A percentile compares a stretch with the other conserved stretches of the same genome.
phyloP scores from a whole-genome alignment of 2,113 vertebrate species.

The Plectropomus leopardus region DNA sequence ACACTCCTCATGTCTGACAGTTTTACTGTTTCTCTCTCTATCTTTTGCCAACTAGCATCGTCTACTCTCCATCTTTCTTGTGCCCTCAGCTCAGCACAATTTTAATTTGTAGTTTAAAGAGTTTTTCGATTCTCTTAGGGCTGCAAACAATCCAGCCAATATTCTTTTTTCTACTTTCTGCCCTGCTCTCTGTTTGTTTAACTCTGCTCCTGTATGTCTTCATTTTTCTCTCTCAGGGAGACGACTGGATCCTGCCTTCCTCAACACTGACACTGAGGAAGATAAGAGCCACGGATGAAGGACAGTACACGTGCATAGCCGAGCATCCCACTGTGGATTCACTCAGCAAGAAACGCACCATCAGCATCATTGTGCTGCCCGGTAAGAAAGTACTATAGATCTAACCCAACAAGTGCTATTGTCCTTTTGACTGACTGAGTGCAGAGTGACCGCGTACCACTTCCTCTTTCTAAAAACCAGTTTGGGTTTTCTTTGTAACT shows the following conservation, averaged over 20 bases:
- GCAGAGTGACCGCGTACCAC: not conserved
- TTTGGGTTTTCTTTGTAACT: conserved; percentile 6
- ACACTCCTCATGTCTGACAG: conserved; percentile 1
- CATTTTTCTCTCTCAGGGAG: conserved; percentile 70
- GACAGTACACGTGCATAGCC: conserved; percentile 82
- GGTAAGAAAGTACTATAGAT: conserved; percentile 65
- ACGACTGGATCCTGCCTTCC: conserved; percentile 81
- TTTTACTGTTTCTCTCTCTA: not conserved
- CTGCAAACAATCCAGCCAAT: conserved; percentile 15
- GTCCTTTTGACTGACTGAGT: not conserved
- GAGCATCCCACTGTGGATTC: conserved; percentile 71
- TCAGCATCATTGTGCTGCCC: conserved; percentile 79
- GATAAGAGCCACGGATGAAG: conserved; percentile 64
- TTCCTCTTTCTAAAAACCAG: conserved; percentile 27
- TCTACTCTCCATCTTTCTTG: not conserved
- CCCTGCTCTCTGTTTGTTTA: not conserved
- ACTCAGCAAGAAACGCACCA: conserved; percentile 72
- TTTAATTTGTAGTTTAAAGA: conserved; percentile 24
- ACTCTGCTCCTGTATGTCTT: not conserved
- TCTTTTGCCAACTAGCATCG: not conserved
- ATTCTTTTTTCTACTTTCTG: not conserved
- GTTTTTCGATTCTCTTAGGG: conserved; percentile 21
- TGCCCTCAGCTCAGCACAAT: conserved; percentile 24
- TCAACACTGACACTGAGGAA: conserved; percentile 75
- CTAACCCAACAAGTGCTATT: not conserved